Base-by-base conservation (phyloP, 1,140 invertebrate species). In the Anoplolepis gracilipes region DNA sequence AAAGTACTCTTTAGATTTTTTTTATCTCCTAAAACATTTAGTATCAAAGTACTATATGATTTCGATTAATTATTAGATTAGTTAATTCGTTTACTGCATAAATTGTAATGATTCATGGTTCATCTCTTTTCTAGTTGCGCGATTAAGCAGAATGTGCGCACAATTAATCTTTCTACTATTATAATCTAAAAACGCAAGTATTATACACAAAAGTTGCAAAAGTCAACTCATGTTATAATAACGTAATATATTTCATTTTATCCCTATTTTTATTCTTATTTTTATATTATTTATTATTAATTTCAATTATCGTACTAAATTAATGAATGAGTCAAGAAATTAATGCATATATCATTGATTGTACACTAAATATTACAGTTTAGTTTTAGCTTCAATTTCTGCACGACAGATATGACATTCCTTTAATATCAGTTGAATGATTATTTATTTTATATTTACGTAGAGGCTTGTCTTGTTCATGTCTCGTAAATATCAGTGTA, bases 401-500 rank as follows among this genome's bases (percentile, higher is more conserved):
- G 6, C 7, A 5, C 10, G 78, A n/a, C 49, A 57, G 13, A 70
- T n/a, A 57, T 70, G 16, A 49, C 4, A 16, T 49, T 49, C 0
- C 16, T 19, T 57, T 42, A 81, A 72, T 73, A n/a, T 46, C 57
- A 61, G 46, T n/a, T 36, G 53, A 36, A 25, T 22, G 19, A 2
- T 46, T 59, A 22, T 46, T 73, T 59, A 25, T 22, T 22, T 0
- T 69, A 4, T 25, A 7, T 59, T n/a, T n/a, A n/a, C n/a, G n/a
- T 28, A 36, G 49, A 42, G 19, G 1, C 49, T 59, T 33, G 42
- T 39, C 67, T 73, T 25, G 53, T 59, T 82, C 57, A 59, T 53
- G 67, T 81, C 61, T 73, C 33, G 53, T 69, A 46, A 72, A 42
- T 73, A 33, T 73, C 25, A 69, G 25, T 28, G 42, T 57, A 53